These are phyloP conservation scores for Ficedula albicollis DNA, from an alignment of 2,797 vertebrate species.

Conservation along the genomic window DNA sequence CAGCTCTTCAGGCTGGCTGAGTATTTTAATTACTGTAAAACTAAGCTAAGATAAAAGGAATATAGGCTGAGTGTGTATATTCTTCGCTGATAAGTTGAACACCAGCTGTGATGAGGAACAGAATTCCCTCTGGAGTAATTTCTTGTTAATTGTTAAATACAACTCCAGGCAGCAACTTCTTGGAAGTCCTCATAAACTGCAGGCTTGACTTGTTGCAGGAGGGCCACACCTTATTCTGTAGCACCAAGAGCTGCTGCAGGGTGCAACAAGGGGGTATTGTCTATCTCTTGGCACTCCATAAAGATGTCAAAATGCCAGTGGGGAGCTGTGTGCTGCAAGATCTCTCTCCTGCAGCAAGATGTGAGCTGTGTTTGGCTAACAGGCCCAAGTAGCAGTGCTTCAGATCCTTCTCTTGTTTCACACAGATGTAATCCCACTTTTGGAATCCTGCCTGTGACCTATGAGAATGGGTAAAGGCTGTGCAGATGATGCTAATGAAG, in stretches of 20 bases:
- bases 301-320: neutral
- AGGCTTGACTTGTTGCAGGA: neutral
- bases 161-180: neutral
- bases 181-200: neutral
- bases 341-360: neutral
- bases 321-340: neutral
- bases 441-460: neutral
- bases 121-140: constrained; percentile 10
- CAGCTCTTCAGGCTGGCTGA: neutral
- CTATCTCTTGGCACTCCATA: neutral
- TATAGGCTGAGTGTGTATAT: neutral
- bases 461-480: neutral
- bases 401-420: neutral
- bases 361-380: neutral
- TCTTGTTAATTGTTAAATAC: constrained; percentile 30
- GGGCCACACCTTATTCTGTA: neutral
- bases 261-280: neutral
- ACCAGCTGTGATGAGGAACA: neutral
- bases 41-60: neutral
- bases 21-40: constrained; percentile 9
- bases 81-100: neutral
- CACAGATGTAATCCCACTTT: neutral
- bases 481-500: neutral
- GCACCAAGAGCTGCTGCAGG: neutral
- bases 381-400: neutral